Percentiles rank a stretch among this genome's conserved stretches.
These are phyloP conservation scores for Hypena proboscidalis DNA, from an alignment of 2,888 invertebrate species.

Conservation along the genomic window DNA sequence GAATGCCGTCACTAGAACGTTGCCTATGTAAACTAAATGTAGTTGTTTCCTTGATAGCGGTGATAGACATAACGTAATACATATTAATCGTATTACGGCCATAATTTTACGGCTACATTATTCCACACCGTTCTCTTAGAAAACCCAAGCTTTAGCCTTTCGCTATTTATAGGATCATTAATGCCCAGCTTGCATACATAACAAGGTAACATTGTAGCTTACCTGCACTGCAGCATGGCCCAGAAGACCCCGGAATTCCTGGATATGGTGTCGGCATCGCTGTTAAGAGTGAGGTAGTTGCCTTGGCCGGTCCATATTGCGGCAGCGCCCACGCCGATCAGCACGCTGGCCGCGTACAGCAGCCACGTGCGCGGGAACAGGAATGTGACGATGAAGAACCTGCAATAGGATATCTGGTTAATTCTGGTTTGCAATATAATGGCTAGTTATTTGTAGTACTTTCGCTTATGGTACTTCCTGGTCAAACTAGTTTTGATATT, in stretches of 20 bases:
- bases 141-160: no score
- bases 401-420: constrained; percentile 69
- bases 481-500: background rate
- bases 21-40: no score
- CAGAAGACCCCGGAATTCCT: constrained; percentile 98
- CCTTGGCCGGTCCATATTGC: constrained; percentile 99
- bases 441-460: constrained; percentile 5
- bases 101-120: no score
- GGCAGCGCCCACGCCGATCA: constrained; percentile 96
- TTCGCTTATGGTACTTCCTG: constrained; percentile 7
- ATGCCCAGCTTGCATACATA: background rate
- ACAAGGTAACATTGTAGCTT: constrained; percentile 25
- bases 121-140: no score
- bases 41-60: no score
- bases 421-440: no score
- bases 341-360: constrained; percentile 92
- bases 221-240: constrained; percentile 98
- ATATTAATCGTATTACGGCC: no score
- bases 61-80: no score
- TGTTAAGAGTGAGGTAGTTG: constrained; percentile 92
- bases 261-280: constrained; percentile 93
- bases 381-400: constrained; percentile 95
- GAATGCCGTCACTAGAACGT: no score
- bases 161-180: no score
- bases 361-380: constrained; percentile 93